Evolutionary conservation across 2,888 invertebrate genomes (phyloP), one percentile per base, ranked within the genome.

Genomic region (Petrolisthes manimaculis): DNA sequence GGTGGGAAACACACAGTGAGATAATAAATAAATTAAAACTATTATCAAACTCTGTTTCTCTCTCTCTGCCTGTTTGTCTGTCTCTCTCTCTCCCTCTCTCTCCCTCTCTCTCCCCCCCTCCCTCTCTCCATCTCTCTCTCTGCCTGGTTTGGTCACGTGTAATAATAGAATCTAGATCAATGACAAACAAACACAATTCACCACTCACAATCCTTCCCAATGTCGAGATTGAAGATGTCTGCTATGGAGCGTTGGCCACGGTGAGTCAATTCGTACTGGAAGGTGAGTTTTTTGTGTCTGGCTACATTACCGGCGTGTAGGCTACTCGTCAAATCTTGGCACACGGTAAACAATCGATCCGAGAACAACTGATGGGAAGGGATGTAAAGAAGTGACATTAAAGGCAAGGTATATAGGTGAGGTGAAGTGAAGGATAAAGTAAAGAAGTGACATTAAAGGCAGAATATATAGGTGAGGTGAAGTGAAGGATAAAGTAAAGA

Each of bases 191-290:
- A 14, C 61, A 61, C 61, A 61, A 61, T 61, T 61, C 9, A 3
- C 1, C 61, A 54, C 87, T 85, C 71, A 89, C 89, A 89, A 8
- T 89, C 56, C 14, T 78, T 67, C 4, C 89, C 87, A 4, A 89
- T 61, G 14, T 75, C 54, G 12, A 89, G 84, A 18, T 21, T 9
- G 85, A 78, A 87, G 3, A 78, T 3, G 21, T 89, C 89, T 0
- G 21, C n/a, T 21, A 82, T 4, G 53, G 89, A 89, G 5, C 54
- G 80, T n/a, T 86, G 67, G 5, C 87, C 89, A 0, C 84, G 81
- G 82, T 89, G 78, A 8, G 5, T 77, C 24, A 89, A 61, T 51
- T 87, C 89, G 67, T 85, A 89, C 6, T 74, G 54, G 78, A 37
- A 89, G 6, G 82, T 82, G 8, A 78, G 79, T 71, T 82, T 87